A percentile compares a stretch with the other conserved stretches of the same genome.
phyloP scores from a whole-genome alignment of 1,140 invertebrate species.

The Paralvinella palmiformis region DNA sequence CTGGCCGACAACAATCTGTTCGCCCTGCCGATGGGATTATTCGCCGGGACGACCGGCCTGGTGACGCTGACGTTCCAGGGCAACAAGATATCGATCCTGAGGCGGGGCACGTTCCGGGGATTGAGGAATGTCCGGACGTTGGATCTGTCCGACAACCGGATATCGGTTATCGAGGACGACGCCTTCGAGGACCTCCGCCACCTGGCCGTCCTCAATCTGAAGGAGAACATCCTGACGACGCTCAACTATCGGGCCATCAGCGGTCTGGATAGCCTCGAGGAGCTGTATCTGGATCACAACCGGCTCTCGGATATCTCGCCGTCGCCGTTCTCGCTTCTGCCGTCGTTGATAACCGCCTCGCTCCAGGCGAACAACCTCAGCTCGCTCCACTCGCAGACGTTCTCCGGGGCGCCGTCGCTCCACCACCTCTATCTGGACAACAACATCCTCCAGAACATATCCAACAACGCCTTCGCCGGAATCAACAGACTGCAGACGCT shows the following conservation, averaged over 20 bases:
- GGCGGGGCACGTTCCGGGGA: neutral
- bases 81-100: neutral
- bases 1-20: neutral
- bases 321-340: neutral
- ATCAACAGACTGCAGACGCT: neutral
- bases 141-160: neutral
- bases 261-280: conserved; percentile 3
- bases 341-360: neutral
- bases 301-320: neutral
- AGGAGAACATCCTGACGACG: neutral
- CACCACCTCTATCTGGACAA: neutral
- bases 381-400: neutral
- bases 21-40: conserved; percentile 1
- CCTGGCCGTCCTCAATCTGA: neutral
- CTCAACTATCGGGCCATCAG: neutral
- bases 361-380: conserved; percentile 7
- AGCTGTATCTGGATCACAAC: neutral
- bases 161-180: neutral
- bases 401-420: neutral
- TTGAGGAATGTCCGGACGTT: neutral
- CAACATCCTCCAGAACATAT: conserved; percentile 2
- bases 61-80: neutral
- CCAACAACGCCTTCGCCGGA: conserved; percentile 1
- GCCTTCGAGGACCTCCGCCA: conserved; percentile 1
- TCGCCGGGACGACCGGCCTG: neutral